These are phyloP conservation scores for Drosophila tropicalis DNA, from an alignment of 1,140 invertebrate species.

Conservation along the genomic window DNA sequence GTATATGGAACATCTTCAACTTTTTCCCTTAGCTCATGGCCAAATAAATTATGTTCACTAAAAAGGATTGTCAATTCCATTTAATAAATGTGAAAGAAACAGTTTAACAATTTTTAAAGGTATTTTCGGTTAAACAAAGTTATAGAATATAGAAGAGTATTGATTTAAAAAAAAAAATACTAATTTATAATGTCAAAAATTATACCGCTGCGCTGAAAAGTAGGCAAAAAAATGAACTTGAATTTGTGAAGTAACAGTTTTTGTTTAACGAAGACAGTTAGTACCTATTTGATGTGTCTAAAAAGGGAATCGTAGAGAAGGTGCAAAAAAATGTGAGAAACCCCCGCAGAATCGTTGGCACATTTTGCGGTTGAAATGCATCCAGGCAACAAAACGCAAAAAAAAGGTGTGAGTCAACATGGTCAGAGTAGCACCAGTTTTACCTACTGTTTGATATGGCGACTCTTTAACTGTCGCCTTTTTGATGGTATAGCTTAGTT, in stretches of 20 bases:
- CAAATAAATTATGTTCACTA: too few species aligned
- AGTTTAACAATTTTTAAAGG: too few species aligned
- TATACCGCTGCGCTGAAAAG: background rate
- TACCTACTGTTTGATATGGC: slow-evolving; percentile 1
- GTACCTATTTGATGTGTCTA: background rate
- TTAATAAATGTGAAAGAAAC: too few species aligned
- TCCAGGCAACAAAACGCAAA: background rate
- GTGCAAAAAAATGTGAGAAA: background rate
- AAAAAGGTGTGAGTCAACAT: background rate
- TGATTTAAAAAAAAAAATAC: too few species aligned
- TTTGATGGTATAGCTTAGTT: slow-evolving; percentile 15
- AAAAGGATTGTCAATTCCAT: too few species aligned
- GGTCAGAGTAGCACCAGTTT: background rate
- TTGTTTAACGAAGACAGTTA: background rate
- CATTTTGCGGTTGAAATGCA: slow-evolving; percentile 23
- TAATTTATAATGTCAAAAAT: too few species aligned
- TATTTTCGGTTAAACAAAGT: too few species aligned
- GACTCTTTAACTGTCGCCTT: background rate
- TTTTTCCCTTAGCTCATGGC: too few species aligned
- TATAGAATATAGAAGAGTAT: too few species aligned
- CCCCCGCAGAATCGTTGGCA: background rate
- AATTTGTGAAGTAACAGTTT: background rate
- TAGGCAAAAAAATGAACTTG: slow-evolving; percentile 2
- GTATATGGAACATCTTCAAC: too few species aligned
- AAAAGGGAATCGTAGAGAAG: background rate